phyloP scores from a whole-genome alignment of 2,113 vertebrate species.

The Nyctereutes procyonoides region DNA sequence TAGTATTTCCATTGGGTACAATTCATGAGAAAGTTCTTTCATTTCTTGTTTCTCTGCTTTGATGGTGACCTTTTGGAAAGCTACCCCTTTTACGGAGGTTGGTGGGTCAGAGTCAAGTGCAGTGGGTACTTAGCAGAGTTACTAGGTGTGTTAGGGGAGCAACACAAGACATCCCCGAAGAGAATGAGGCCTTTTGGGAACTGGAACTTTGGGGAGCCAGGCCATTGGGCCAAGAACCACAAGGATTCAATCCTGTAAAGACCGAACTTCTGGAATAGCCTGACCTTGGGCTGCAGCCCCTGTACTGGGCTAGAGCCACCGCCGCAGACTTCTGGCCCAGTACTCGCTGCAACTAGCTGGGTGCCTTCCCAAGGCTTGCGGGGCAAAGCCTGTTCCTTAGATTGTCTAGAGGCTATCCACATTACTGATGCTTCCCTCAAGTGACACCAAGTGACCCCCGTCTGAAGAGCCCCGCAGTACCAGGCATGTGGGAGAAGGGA shows the following conservation, averaged over 20 bases:
- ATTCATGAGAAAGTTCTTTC: background rate
- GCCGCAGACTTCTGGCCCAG: background rate
- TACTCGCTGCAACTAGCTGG: background rate
- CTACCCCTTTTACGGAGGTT: background rate
- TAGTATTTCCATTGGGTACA: background rate
- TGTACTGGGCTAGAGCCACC: background rate
- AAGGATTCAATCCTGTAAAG: background rate
- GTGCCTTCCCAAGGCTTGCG: background rate
- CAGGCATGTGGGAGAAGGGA: background rate
- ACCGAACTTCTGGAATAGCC: background rate
- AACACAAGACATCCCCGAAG: background rate
- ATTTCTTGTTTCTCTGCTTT: conserved; percentile 48
- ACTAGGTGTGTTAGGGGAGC: background rate
- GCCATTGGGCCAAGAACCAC: background rate
- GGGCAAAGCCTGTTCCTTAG: background rate
- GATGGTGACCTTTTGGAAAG: background rate
- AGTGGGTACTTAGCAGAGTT: background rate
- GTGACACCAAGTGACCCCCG: background rate
- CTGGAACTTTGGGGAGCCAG: background rate
- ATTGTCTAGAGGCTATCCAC: background rate
- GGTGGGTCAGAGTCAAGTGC: background rate
- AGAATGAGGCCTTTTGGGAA: background rate
- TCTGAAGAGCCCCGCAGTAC: background rate
- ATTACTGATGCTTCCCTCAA: accelerated
- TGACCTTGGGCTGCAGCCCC: background rate